These are phyloP conservation scores for Vidua macroura DNA, from an alignment of 2,113 vertebrate species.

Conservation along the genomic window DNA sequence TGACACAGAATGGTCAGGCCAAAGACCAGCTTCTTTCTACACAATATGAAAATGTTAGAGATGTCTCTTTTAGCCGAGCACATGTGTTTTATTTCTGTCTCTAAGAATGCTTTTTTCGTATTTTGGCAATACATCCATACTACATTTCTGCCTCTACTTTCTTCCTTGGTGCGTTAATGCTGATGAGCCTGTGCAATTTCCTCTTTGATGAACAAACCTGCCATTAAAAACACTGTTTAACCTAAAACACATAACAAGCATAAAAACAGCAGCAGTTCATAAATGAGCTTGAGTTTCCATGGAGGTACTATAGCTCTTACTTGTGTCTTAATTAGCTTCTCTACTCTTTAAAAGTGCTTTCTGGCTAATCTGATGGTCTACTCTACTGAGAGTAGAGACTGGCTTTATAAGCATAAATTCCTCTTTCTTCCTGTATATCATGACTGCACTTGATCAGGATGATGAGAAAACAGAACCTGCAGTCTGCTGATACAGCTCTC, in stretches of 20 bases:
- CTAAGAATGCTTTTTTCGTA: background rate
- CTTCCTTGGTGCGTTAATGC: background rate
- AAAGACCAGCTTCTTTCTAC: background rate
- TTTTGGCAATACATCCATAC: background rate
- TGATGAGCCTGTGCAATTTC: conserved; percentile 50
- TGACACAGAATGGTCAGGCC: background rate
- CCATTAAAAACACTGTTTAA: conserved; percentile 61
- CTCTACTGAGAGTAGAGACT: background rate
- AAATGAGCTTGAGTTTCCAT: conserved; percentile 59
- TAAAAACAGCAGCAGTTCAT: conserved; percentile 56
- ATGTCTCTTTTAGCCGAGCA: background rate
- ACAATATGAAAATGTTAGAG: background rate
- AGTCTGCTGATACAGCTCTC: background rate
- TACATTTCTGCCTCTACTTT: background rate
- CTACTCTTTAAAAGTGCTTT: conserved; percentile 17
- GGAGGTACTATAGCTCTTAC: conserved; percentile 45
- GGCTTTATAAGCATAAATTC: background rate
- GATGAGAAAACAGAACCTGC: background rate
- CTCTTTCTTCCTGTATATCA: background rate
- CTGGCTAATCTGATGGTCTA: background rate
- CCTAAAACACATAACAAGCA: conserved; percentile 50
- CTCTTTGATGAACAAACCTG: conserved; percentile 53
- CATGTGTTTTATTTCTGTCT: background rate
- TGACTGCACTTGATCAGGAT: background rate
- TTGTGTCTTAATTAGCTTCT: conserved; percentile 36